Evolutionary conservation across 1,140 invertebrate genomes (phyloP), one percentile per base, ranked within the genome.

Genomic region (Heliconius eleuchia): DNA sequence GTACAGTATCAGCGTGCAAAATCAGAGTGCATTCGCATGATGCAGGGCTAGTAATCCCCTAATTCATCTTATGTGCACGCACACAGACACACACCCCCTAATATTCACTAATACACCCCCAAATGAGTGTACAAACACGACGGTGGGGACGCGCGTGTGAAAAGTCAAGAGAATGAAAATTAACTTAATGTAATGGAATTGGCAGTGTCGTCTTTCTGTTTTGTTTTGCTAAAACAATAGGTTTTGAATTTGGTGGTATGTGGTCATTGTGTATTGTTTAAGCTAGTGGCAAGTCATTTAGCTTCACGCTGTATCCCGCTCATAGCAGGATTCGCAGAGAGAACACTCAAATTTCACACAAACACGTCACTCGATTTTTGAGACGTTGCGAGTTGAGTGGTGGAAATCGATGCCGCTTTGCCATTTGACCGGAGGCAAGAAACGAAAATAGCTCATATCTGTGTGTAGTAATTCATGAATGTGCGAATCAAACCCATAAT

Each of bases 11-110:
- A 86, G 85, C 88, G 89, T 91, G 88, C 84, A 88, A 94, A 94
- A 94, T 93, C 92, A 91, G 91, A 92, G 91, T 93, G 92, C 92
- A 94, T 87, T 94, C 91, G 91, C 91, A 92, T 89, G 85, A 90
- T 91, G 91, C 90, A 92, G 87, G 83, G 86, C 74, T 82, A 83
- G 87, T 94, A 94, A 94, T 94, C 91, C 90, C 89, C 91, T 93
- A 92, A 92, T 93, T 93, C 91, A 94, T 92, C 92, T 89, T 83
- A 84, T 82, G 77, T 74, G 76, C 85, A 86, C 89, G 84, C 87
- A 88, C 88, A 87, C 87, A 84, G 75, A 77, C 82, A 74, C 80
- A 79, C 77, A 83, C 83, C 89, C 55, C 88, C 86, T 87, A 87
- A 87, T 86, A 82, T 83, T 81, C 85, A 80, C 85, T 85, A 88